phyloP scores from a whole-genome alignment of 2,888 invertebrate species.

The Esperia sulphurella region DNA sequence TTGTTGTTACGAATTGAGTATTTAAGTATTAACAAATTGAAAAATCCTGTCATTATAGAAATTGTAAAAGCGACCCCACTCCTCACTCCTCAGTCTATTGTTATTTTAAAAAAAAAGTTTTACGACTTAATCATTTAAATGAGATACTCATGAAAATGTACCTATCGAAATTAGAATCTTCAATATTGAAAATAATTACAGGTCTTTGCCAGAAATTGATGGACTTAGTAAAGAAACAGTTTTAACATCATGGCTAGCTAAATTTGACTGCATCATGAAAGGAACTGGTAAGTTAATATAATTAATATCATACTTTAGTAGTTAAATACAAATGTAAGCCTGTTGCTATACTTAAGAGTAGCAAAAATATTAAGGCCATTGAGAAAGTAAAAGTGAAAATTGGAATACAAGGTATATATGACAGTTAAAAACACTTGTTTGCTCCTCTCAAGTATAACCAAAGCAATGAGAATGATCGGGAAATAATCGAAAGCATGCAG shows the following conservation, averaged over 20 bases:
- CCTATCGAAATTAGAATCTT: background rate
- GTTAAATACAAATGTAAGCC: background rate
- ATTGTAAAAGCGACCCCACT: no score
- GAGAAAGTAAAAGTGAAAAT: background rate
- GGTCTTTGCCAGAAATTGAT: slow-evolving; percentile 99
- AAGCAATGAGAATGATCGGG: slow-evolving; percentile 5
- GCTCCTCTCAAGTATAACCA: slow-evolving; percentile 7
- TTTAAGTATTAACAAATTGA: no score
- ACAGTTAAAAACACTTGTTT: background rate
- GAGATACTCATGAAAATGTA: background rate
- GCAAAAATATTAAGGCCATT: background rate
- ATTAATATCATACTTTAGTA: slow-evolving; percentile 4
- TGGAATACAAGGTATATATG: background rate
- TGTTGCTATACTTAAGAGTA: slow-evolving; percentile 3
- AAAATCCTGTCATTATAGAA: no score
- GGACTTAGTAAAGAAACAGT: slow-evolving; percentile 99
- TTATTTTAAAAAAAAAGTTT: no score
- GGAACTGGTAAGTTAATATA: slow-evolving; percentile 79
- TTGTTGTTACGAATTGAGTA: no score
- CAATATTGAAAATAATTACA: slow-evolving; percentile 32
- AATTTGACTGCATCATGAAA: slow-evolving; percentile 99
- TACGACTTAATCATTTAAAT: no score
- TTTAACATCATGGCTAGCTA: slow-evolving; percentile 99
- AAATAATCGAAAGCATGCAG: slow-evolving; percentile 27
- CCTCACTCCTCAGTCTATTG: no score